Evolutionary conservation across 2,888 invertebrate genomes (phyloP), one percentile per base, ranked within the genome.

Genomic region (Parascotia fuliginaria): DNA sequence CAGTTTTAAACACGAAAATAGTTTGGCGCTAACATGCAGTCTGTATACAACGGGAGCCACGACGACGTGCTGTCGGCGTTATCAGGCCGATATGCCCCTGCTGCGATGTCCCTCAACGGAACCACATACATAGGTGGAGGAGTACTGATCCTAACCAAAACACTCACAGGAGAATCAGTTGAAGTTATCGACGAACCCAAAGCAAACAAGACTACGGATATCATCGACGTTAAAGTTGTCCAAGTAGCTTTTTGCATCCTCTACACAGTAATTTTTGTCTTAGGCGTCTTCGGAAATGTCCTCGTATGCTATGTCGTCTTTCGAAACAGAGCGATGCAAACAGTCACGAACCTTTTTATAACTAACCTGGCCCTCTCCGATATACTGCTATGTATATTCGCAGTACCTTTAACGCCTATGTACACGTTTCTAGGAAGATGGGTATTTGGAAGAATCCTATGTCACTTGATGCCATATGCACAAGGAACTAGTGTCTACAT

Each of bases 271-370:
- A 97, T 98, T 49, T 98, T 98, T 80, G 89, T 96, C 0, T 89
- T 97, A 9, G 98, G 98, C 0, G 91, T 97, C 0, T 95, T 95
- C 63, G 97, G 97, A 5, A 97, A 97, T 79, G 94, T 95, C 3
- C 88, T 98, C 9, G 97, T 98, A 15, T 96, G 97, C 75, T 97
- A 95, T 79, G 97, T 97, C 2, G 97, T 98, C 1, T 94, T 95
- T 50, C 93, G 96, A 5, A 97, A 97, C 79, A 94, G 94, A 70
- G 95, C 96, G 32, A 98, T 98, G 97, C 97, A 97, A 85, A 97
- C 97, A 0, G 97, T 98, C 41, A 98, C 98, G 11, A 98, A 98
- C 80, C 94, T 97, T 42, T 98, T 98, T 87, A 98, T 98, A 76
- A 96, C 96, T 9, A 98, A 98, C 77, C 88, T 98, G 68, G 98